A percentile compares a stretch with the other conserved stretches of the same genome.
Evolutionary conservation across 2,797 vertebrate genomes (phyloP).

Genomic region (Echiichthys vipera): DNA sequence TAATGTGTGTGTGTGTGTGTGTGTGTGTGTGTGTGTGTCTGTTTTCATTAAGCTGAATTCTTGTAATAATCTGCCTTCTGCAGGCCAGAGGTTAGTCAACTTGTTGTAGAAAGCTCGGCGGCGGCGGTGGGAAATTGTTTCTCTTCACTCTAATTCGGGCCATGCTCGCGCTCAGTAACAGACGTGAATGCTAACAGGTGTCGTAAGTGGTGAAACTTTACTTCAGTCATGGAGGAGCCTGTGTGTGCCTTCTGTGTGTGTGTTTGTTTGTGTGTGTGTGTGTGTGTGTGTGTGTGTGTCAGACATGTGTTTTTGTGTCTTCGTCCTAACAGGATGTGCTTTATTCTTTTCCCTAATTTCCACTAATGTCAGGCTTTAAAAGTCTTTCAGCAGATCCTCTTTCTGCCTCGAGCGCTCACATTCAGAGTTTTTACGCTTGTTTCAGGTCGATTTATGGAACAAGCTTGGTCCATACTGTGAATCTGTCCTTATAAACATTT

Average conservation of each 20-base stretch:
- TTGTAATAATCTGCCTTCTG: slow-evolving; percentile 61
- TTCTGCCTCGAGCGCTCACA: no score
- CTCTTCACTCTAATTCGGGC: slow-evolving; percentile 42
- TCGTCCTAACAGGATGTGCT: not conserved
- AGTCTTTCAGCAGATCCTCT: no score
- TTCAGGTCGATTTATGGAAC: no score
- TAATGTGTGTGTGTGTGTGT: slow-evolving; percentile 4
- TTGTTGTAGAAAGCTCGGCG: slow-evolving; percentile 39
- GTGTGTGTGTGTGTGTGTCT: slow-evolving; percentile 56
- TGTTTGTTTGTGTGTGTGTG: not conserved
- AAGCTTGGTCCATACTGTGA: no score
- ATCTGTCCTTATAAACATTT: no score
- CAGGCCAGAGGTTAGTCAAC: slow-evolving; percentile 57
- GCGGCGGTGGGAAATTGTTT: slow-evolving; percentile 43
- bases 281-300: slow-evolving; percentile 1
- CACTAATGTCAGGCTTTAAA: no score
- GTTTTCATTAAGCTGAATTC: slow-evolving; percentile 61
- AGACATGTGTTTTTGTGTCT: not conserved
- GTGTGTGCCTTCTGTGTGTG: slow-evolving; percentile 21
- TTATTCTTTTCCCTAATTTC: not conserved
- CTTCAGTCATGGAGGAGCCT: slow-evolving; percentile 38
- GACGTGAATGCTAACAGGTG: slow-evolving; percentile 67
- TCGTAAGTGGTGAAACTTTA: slow-evolving; percentile 39
- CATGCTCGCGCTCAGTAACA: slow-evolving; percentile 42
- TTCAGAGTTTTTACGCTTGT: no score